Conservation (phyloP, 2,797 vertebrate genomes). For the Phoxinus dragarum region DNA sequence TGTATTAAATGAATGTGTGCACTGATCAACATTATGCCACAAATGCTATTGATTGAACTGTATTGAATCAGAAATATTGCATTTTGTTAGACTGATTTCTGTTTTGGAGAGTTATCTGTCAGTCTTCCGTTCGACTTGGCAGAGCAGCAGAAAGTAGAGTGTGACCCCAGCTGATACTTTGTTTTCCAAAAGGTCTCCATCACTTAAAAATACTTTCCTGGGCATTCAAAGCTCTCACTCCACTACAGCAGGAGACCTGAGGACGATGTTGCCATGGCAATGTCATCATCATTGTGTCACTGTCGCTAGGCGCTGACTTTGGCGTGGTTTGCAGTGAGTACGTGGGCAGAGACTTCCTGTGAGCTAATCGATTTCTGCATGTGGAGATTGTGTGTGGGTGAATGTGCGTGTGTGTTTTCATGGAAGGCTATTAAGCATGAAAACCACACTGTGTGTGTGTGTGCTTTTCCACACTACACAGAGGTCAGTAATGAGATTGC, state of each 20-base stretch:
- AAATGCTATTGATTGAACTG: background rate
- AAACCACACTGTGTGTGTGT: background rate
- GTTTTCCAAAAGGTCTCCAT: slow-evolving; percentile 28
- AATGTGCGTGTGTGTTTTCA: slow-evolving; percentile 29
- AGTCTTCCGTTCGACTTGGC: background rate
- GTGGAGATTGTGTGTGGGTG: slow-evolving; percentile 31
- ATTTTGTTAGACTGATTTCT: background rate
- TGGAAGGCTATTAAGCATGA: slow-evolving; percentile 45
- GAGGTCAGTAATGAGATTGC: slow-evolving; percentile 64
- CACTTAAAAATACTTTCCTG: slow-evolving; percentile 20
- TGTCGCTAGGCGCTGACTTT: slow-evolving; percentile 54
- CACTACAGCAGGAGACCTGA: slow-evolving; percentile 36
- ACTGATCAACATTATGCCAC: background rate
- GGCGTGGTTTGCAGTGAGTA: slow-evolving; percentile 19
- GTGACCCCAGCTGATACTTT: slow-evolving; percentile 35
- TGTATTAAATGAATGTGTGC: background rate
- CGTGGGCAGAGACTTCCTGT: slow-evolving; percentile 52
- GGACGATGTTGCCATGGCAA: slow-evolving; percentile 56
- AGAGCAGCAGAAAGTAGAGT: slow-evolving; percentile 5
- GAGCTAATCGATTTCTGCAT: slow-evolving; percentile 51
- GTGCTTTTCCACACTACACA: background rate
- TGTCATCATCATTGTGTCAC: slow-evolving; percentile 56
- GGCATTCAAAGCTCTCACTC: slow-evolving; percentile 42
- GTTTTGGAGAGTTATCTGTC: background rate
- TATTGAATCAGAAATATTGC: background rate